Percentiles rank a stretch among this genome's conserved stretches.
Conservation (phyloP, 2,888 invertebrate genomes). For the Ecliptopera silaceata region DNA sequence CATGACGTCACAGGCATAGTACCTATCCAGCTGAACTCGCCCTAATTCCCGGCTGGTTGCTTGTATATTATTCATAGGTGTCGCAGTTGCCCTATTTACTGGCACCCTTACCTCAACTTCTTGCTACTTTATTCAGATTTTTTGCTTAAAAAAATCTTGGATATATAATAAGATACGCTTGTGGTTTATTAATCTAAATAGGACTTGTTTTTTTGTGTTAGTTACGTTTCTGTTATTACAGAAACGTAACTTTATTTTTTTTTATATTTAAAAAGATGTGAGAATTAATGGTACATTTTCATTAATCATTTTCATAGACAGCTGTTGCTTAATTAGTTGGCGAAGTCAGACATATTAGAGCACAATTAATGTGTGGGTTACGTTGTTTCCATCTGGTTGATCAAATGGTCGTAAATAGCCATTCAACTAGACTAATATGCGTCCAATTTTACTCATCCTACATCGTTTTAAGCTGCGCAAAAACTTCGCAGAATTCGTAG, state of each 20-base stretch:
- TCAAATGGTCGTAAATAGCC: background rate
- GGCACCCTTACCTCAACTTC: conserved; percentile 3
- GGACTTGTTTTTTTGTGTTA: no score
- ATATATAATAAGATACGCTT: background rate
- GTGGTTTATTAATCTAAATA: no score
- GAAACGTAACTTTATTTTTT: no score
- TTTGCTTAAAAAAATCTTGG: background rate
- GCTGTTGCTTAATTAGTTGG: background rate
- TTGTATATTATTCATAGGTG: conserved; percentile 41
- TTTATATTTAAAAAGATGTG: background rate
- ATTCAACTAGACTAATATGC: background rate
- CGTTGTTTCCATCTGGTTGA: background rate
- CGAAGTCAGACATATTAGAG: background rate
- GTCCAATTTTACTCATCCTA: background rate
- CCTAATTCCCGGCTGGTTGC: conserved; percentile 42
- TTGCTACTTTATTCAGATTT: background rate
- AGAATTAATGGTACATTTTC: background rate
- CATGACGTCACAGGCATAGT: conserved; percentile 19
- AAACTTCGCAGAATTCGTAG: background rate
- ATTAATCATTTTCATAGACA: background rate
- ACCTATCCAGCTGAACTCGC: conserved; percentile 35
- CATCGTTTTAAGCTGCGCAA: background rate
- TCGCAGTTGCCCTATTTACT: conserved; percentile 30
- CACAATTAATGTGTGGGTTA: conserved; percentile 5
- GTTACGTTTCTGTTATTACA: background rate